Evolutionary conservation across 2,797 vertebrate genomes (phyloP), one percentile per base, ranked within the genome.

Genomic region (Numenius phaeopus): DNA sequence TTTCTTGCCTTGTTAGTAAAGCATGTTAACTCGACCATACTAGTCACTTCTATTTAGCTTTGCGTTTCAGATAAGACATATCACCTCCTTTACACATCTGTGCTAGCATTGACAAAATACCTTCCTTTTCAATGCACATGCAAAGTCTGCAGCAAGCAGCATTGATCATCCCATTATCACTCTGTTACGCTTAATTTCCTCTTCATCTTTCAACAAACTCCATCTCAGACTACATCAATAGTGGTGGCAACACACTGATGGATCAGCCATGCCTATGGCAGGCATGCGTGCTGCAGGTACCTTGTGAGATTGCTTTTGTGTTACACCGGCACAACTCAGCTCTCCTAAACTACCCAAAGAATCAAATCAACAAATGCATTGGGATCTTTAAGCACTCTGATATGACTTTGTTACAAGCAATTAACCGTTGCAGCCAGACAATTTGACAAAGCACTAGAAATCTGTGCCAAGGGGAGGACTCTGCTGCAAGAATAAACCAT

Each of bases 151-250:
- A 84, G 90, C 65, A 7, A 16, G 86, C 90, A 76, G 93, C 86
- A 96, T 87, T 72, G 91, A 97, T 94, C 93, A 92, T 71, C 40
- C 83, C 32, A 89, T 93, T 95, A 96, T 93, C 94, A 77, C 80
- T 82, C 80, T 77, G 77, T 82, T 92, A 77, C 13, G 71, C 55
- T 67, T 92, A 89, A 96, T 97, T 97, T 96, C 90, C 94, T 89
- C 80, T 82, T 94, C 91, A 90, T 95, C 83, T 83, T 94, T 82
- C 93, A 24, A 82, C 93, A 89, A 94, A 80, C 73, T 73, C 87
- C 87, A 59, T 94, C 73, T 32, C 77, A 73, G 42, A 11, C 29
- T 13, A n/a, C 83, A 97, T 95, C 83, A 70, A 79, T 61, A 94
- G 73, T 8, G 62, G 73, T 64, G 91, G 88, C 44, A 84, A 30